phyloP scores from a whole-genome alignment of 2,888 invertebrate genomes.

The Parnassius apollo region DNA sequence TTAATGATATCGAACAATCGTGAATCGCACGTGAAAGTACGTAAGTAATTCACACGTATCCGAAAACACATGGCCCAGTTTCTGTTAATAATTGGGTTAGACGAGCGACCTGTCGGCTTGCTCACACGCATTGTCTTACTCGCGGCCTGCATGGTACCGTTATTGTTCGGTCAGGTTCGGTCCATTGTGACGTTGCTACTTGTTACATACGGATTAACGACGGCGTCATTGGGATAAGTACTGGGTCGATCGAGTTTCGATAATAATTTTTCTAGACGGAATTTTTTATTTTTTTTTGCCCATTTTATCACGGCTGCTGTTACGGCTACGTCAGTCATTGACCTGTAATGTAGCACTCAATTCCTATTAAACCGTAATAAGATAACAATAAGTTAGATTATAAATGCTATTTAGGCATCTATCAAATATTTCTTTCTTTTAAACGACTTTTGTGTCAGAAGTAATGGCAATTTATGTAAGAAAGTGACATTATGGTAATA shows the following conservation, averaged over 20 bases:
- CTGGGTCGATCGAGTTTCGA: not conserved
- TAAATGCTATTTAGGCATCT: not conserved
- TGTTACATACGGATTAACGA: conserved; percentile 55
- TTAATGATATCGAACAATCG: conserved; percentile 8
- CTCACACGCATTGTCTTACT: conserved; percentile 63
- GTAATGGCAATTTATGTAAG: not conserved
- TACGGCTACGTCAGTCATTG: conserved; percentile 6
- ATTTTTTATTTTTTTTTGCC: not conserved
- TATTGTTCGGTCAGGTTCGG: conserved; percentile 75
- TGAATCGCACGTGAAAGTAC: conserved; percentile 52
- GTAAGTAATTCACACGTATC: conserved; percentile 66
- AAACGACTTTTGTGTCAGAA: not conserved
- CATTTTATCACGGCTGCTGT: not conserved
- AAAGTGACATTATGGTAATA: too few relatives aligned
- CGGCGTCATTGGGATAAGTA: conserved; percentile 2
- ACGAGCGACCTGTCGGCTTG: conserved; percentile 75
- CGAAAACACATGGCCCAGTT: conserved; percentile 68
- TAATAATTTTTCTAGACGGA: conserved; percentile 1
- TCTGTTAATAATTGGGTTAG: conserved; percentile 73
- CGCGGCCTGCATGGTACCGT: conserved; percentile 63
- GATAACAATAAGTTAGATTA: conserved; percentile 31
- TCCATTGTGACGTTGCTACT: conserved; percentile 59
- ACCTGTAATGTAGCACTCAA: conserved; percentile 11
- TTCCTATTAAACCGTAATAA: conserved; percentile 11
- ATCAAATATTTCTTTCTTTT: not conserved